Conservation (phyloP, 2,888 invertebrate species). For the Quadriops clusia region DNA sequence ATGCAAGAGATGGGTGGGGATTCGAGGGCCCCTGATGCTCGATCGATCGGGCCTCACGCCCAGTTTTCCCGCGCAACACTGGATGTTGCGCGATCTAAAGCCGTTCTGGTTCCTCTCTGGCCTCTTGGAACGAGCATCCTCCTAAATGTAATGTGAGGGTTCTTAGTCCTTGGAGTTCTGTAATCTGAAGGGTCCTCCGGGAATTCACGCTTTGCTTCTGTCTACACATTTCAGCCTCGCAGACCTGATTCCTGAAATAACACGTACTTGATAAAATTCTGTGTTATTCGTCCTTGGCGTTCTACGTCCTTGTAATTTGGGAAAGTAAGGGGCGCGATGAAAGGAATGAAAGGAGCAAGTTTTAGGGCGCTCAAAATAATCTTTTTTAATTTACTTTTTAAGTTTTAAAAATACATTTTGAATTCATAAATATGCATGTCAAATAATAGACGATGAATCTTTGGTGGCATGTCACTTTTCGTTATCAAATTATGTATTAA, state of each 20-base stretch:
- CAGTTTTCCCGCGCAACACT: slow-evolving; percentile 32
- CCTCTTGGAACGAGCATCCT: slow-evolving; percentile 15
- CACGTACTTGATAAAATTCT: slow-evolving; percentile 13
- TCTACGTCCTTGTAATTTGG: slow-evolving; percentile 8
- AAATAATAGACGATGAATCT: neutral
- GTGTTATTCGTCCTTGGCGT: slow-evolving; percentile 4
- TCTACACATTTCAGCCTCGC: slow-evolving; percentile 9
- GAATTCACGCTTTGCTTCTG: slow-evolving; percentile 17
- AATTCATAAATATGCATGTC: neutral
- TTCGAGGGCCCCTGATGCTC: slow-evolving; percentile 31
- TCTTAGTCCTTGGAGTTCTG: slow-evolving; percentile 24
- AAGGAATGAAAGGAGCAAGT: too few species aligned
- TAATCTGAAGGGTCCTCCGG: slow-evolving; percentile 27
- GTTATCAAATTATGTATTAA: too few species aligned
- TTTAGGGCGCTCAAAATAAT: too few species aligned
- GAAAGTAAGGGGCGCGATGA: too few species aligned
- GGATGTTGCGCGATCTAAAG: slow-evolving; percentile 22
- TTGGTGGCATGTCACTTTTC: too few species aligned
- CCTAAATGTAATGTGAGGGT: slow-evolving; percentile 20
- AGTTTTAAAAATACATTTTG: too few species aligned
- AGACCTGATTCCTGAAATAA: slow-evolving; percentile 14
- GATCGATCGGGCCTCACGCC: slow-evolving; percentile 29
- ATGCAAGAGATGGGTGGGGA: slow-evolving; percentile 27
- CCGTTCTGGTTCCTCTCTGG: slow-evolving; percentile 14
- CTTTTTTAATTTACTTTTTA: too few species aligned